These are phyloP conservation scores for Catostylus mosaicus DNA, from an alignment of 30 jellyfish, hydroid and myxozoan species.

Conservation along the genomic window DNA sequence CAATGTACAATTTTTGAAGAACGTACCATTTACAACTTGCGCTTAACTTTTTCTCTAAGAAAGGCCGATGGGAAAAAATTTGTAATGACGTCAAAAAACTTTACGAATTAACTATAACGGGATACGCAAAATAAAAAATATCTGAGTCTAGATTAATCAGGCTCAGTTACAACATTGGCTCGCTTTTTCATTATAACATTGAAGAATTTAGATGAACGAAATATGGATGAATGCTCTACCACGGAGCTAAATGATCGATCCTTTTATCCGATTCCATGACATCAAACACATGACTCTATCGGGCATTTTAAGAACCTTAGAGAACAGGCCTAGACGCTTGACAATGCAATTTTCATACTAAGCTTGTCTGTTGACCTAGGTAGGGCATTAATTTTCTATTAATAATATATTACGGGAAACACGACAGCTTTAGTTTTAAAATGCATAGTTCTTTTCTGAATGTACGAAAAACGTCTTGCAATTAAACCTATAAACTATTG, in stretches of 20 bases:
- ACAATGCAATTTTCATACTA: constrained; percentile 11
- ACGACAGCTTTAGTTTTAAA: constrained; percentile 7
- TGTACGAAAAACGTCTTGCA: constrained; percentile 1
- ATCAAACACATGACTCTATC: neutral
- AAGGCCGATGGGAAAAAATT: too few species aligned
- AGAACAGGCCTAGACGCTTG: neutral
- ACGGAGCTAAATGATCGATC: neutral
- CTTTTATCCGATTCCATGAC: constrained; percentile 3
- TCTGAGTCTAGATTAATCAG: too few species aligned
- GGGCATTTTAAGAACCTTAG: neutral
- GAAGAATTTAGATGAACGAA: too few species aligned
- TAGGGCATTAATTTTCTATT: constrained; percentile 27
- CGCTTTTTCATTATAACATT: too few species aligned
- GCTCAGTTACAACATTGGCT: too few species aligned
- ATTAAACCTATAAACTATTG: neutral
- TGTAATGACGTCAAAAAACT: too few species aligned
- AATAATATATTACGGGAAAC: constrained; percentile 13
- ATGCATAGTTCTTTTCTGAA: neutral
- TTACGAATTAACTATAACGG: too few species aligned
- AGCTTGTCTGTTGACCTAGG: constrained; percentile 52
- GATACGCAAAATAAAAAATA: too few species aligned
- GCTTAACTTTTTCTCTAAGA: too few species aligned
- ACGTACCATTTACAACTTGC: too few species aligned
- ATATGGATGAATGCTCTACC: neutral
- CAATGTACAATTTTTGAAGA: too few species aligned